A percentile compares a stretch with the other conserved stretches of the same genome.
Evolutionary conservation across 2,113 vertebrate species (phyloP).

Genomic region (Hymenochirus boettgeri): DNA sequence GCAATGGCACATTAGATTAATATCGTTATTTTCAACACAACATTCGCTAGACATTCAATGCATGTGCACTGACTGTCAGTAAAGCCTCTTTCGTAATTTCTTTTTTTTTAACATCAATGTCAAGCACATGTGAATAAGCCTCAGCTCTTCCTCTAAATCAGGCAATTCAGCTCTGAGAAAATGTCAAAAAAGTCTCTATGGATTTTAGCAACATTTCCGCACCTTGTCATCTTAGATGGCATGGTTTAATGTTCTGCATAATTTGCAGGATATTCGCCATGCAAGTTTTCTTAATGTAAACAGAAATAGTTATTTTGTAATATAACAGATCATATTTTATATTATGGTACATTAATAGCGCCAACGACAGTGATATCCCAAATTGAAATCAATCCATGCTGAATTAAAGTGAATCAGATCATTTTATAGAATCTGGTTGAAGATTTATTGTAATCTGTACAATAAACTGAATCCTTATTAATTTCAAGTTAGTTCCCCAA

Average conservation of each 20-base stretch:
- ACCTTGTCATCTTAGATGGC: slow-evolving; percentile 52
- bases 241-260: slow-evolving; percentile 50
- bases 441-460: slow-evolving; percentile 49
- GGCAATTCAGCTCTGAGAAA: slow-evolving; percentile 54
- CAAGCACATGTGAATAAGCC: slow-evolving; percentile 56
- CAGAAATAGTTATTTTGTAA: slow-evolving; percentile 53
- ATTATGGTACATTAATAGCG: slow-evolving; percentile 46
- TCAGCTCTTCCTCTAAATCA: slow-evolving; percentile 62
- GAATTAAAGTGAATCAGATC: slow-evolving; percentile 53
- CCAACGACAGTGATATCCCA: slow-evolving; percentile 50
- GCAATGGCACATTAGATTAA: slow-evolving; percentile 43
- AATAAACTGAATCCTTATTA: too few species aligned
- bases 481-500: too few species aligned
- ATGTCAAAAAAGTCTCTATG: slow-evolving; percentile 55
- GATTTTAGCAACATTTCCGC: slow-evolving; percentile 67
- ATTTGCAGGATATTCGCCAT: slow-evolving; percentile 50
- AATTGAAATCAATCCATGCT: slow-evolving; percentile 46
- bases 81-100: slow-evolving; percentile 46
- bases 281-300: slow-evolving; percentile 47
- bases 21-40: slow-evolving; percentile 56
- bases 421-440: slow-evolving; percentile 45
- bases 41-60: slow-evolving; percentile 54
- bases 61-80: slow-evolving; percentile 52
- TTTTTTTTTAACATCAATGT: slow-evolving; percentile 64
- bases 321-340: slow-evolving; percentile 53